Evolutionary conservation across 2,797 vertebrate genomes (phyloP), one percentile per base, ranked within the genome.

Genomic region (Pipistrellus nathusii): DNA sequence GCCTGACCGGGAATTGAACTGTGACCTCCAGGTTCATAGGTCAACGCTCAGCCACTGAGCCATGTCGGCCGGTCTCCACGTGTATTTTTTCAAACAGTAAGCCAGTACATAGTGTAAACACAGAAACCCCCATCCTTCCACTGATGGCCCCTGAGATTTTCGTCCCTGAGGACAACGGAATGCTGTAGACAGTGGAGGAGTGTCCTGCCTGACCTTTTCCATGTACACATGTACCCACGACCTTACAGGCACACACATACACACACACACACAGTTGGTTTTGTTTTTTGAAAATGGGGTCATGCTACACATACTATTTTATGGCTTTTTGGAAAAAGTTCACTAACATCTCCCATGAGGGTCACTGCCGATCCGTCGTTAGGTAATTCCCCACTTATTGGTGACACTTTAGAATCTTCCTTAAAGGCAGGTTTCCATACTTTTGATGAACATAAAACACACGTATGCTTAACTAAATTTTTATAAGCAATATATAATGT

Each of bases 401-500:
- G 48, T 11, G 44, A 55, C 25, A 66, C 41, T 83, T 89, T 15
- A 30, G 41, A 59, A 51, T 17, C 71, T 75, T 59, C 78, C 53
- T 57, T 44, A 75, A 48, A 82, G 14, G 25, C 2, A 13, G 48
- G 3, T 57, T 72, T 90, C 86, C 62, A 41, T n/a, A 64, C 35
- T 80, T 41, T 59, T 17, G 13, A 90, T 82, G 73, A 44, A 51
- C 55, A 68, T 85, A 41, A 90, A 73, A 41, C 35, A 51, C 17
- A 21, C 38, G 12, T 48, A 46, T 53, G 18, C 25, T 90, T 64
- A 41, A 27, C 77, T 87, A 55, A 71, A 66, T 38, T 66, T 32
- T 73, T 64, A 57, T 35, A 25, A 84, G 72, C 77, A 30, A 6
- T 48, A 23, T 13, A 18, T 68, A 30, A 27, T 35, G 64, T 59